Evolutionary conservation across 1,140 invertebrate species (phyloP).

Genomic region (Scaptomyza pallida): DNA sequence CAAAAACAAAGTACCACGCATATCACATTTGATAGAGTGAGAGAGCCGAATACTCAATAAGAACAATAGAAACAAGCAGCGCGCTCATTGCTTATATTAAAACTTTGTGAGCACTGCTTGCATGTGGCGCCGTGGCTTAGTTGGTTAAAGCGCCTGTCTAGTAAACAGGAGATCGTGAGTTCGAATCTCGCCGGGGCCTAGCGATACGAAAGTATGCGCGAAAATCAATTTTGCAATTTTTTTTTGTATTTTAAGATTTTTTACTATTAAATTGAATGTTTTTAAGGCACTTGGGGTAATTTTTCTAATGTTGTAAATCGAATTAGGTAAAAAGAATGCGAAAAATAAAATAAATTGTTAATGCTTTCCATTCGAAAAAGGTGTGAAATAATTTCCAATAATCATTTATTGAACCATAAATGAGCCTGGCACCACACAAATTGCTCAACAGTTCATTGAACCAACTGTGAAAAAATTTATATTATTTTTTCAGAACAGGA

Average conservation of each 20-base stretch:
- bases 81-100: constrained; percentile 21
- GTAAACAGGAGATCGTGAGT: constrained; percentile 87
- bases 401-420: constrained; percentile 65
- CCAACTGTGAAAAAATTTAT: constrained; percentile 28
- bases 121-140: constrained; percentile 85
- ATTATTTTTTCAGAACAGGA: constrained; percentile 12
- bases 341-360: constrained; percentile 20
- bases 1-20: constrained; percentile 1
- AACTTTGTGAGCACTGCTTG: constrained; percentile 20
- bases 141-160: constrained; percentile 88
- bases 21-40: constrained; percentile 10
- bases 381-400: constrained; percentile 63
- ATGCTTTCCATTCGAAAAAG: constrained; percentile 21
- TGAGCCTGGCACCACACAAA: constrained; percentile 45
- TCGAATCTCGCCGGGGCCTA: constrained; percentile 86
- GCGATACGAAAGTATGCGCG: constrained; percentile 4
- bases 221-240: background rate
- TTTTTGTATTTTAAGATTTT: background rate
- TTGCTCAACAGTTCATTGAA: constrained; percentile 62
- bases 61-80: background rate
- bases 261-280: background rate
- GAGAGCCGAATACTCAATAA: background rate
- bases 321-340: background rate
- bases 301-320: too few relatives aligned
- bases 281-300: too few relatives aligned